Base-by-base conservation (phyloP, 2,888 invertebrate genomes). In the Drosophila sordidapex region DNA sequence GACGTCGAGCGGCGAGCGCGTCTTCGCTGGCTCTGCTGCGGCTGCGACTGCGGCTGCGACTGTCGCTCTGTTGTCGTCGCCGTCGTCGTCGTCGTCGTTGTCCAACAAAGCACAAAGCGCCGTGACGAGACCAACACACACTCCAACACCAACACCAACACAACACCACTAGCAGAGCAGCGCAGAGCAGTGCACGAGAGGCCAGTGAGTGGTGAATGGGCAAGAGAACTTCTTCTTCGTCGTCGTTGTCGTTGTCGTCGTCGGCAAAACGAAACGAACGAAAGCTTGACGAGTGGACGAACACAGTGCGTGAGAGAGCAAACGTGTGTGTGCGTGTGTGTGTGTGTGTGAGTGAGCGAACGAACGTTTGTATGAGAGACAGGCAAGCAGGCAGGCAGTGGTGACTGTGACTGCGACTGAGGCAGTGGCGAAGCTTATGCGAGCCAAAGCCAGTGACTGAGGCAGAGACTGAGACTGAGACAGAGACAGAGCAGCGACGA, bases 1-100 rank as follows among this genome's bases (percentile, higher is more conserved):
- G 77, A 80, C 87, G 76, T 84, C 83, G 73, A 89, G 84, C 88
- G 83, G 86, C 83, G 83, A 83, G 88, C 82, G 83, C 83, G 87
- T 87, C 87, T 87, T 87, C 89, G 82, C 90, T 89, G 76, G 62
- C 79, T 81, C 79, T 79, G 79, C 78, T 77, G 62, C 65, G 56
- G 75, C 74, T 63, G 58, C 53, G 78, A 46, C 75, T 67, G 76
- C 40, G 72, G 49, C 75, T 68, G 73, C 70, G 72, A 63, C 79
- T 72, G 82, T 68, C 66, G 81, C 79, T 87, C 87, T 72, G 73
- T 74, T 70, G 64, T 78, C 74, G 71, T 57, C 48, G 61, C 61
- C 65, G 64, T 65, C 43, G 74, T 75, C 46, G 71, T 62, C 33
- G 70, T 53, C 40, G 76, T 54, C 66, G 82, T 66, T 79, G 81